These are phyloP conservation scores for Coptodon rendalli DNA, from an alignment of 2,113 vertebrate species.

Conservation along the genomic window DNA sequence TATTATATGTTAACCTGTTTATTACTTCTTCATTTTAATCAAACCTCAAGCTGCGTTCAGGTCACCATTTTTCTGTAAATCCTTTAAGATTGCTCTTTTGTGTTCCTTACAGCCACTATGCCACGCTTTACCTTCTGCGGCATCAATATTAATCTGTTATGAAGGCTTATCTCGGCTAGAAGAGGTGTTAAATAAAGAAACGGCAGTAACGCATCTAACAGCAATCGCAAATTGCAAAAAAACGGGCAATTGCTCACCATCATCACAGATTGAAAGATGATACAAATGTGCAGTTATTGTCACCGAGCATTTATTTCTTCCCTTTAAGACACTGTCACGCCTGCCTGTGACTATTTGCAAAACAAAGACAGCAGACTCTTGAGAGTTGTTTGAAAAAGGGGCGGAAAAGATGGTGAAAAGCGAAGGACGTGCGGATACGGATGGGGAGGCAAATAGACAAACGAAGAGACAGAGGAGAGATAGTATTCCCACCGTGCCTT, in stretches of 20 bases:
- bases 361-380: not conserved
- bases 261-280: not conserved
- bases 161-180: not conserved
- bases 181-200: not conserved
- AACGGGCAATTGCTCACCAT: not conserved
- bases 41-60: not conserved
- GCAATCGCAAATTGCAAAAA: not conserved
- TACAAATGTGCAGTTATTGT: not conserved
- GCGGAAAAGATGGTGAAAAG: not conserved
- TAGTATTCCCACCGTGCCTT: not conserved
- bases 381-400: not conserved
- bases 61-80: not conserved
- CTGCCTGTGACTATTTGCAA: not conserved
- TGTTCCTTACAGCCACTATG: not conserved
- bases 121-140: not conserved
- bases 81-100: not conserved
- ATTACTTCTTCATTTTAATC: not conserved
- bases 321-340: not conserved
- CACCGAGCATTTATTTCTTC: not conserved
- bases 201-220: fast-evolving
- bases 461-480: not conserved
- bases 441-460: not conserved
- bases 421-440: not conserved
- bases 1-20: not conserved
- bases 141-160: not conserved